These are phyloP conservation scores for Pseudococcus viburni DNA, from an alignment of 2,888 invertebrate species.

Conservation along the genomic window DNA sequence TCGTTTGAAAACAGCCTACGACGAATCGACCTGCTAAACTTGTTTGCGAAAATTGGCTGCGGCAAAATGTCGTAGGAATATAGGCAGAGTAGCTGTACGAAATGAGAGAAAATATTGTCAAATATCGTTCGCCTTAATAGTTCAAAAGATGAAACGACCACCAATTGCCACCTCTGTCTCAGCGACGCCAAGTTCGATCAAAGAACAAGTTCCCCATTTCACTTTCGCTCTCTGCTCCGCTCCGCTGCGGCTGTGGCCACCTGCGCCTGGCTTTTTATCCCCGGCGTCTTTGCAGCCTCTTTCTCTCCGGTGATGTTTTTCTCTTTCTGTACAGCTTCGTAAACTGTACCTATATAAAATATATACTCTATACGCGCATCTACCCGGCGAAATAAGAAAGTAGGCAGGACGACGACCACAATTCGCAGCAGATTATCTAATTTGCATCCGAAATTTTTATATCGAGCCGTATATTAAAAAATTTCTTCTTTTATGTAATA, in stretches of 20 bases:
- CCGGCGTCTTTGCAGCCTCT: neutral
- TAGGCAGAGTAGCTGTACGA: neutral
- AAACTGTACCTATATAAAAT: too few relatives aligned
- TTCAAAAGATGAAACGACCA: constrained; percentile 24
- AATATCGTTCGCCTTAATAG: constrained; percentile 6
- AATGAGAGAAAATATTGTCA: constrained; percentile 31
- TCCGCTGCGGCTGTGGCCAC: neutral
- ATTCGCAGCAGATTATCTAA: constrained; percentile 41
- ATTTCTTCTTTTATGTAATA: constrained; percentile 32
- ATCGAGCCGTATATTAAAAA: neutral
- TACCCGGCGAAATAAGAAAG: neutral
- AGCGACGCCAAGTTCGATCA: neutral
- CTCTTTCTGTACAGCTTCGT: neutral
- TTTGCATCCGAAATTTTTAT: constrained; percentile 47
- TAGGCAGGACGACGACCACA: neutral
- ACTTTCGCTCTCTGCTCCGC: neutral
- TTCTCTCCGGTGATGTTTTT: neutral
- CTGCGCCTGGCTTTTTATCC: neutral
- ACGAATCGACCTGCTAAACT: constrained; percentile 5
- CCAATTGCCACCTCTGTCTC: neutral
- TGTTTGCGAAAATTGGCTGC: neutral
- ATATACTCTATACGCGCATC: neutral
- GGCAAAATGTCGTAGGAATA: neutral
- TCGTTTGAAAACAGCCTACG: neutral
- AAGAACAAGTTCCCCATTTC: constrained; percentile 15